Evolutionary conservation across 2,797 vertebrate genomes (phyloP), one percentile per base, ranked within the genome.

Genomic region (Glyptemys insculpta): DNA sequence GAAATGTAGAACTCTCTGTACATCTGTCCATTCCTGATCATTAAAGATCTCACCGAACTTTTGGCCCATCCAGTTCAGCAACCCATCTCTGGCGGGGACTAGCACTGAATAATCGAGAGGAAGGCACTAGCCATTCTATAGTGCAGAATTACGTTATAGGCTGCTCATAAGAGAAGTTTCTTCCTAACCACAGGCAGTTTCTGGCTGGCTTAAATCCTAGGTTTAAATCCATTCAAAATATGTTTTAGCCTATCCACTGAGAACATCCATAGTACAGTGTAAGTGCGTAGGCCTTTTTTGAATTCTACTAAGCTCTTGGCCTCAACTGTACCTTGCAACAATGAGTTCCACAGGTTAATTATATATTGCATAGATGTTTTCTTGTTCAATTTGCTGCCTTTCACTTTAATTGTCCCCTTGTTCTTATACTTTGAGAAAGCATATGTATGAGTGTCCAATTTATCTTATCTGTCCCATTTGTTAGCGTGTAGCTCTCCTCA

Each of bases 41-140:
- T 62, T 62, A 50, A 47, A 12, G 23, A n/a, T 53, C 59, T 34
- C 0, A 0, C 0, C 5, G 72, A 41, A 4, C 37, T 19, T 25
- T 21, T 2, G 2, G 6, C 2, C 0, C 76, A 49, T 50, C 29
- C 49, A 34, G 0, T 4, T 25, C 53, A 54, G 4, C 47, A 50
- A 11, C 23, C 44, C 14, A 34, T 44, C 2, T 0, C 2, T 4
- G 80, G 78, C 1, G 0, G 29, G 50, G 50, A 23, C 57, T 53
- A 0, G 1, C 1, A 23, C 27, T 4, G 44, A 21, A 29, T 14
- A 74, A n/a, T 59, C 5, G 44, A 25, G 0, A 1, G 59, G 41
- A 1, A 14, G 21, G 54, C 6, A 21, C 29, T 56, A 85, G 54
- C 4, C 34, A 11, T 8, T 68, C 65, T 25, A 53, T 47, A 25